Percentiles rank a stretch among this genome's conserved stretches.
These are phyloP conservation scores for Megaceryle torquata DNA, from an alignment of 2,113 vertebrate species.

Conservation along the genomic window DNA sequence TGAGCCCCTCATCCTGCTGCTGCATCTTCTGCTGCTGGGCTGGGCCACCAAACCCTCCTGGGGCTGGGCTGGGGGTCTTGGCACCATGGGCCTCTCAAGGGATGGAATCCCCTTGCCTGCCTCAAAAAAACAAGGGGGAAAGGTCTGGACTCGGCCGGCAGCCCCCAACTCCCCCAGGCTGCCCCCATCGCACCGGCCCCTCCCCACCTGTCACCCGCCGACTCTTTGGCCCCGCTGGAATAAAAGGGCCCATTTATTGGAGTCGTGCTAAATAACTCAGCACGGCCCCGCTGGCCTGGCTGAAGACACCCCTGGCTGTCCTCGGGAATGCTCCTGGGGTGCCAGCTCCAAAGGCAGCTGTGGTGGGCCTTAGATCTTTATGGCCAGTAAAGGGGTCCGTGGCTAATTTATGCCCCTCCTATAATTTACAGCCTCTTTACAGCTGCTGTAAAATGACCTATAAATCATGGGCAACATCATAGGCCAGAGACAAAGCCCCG, in stretches of 20 bases:
- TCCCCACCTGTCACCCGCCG: neutral
- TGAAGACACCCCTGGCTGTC: conserved; percentile 29
- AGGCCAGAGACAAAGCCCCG: conserved; percentile 7
- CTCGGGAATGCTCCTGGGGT: conserved; percentile 33
- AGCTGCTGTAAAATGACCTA: conserved; percentile 66
- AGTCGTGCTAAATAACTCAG: neutral
- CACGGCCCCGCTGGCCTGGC: neutral
- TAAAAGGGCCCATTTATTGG: conserved; percentile 48
- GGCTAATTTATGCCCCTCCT: conserved; percentile 69
- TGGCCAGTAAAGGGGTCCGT: conserved; percentile 64
- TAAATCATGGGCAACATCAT: conserved; percentile 59
- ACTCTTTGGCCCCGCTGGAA: neutral
- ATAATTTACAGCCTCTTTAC: conserved; percentile 71
- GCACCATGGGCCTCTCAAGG: accelerated
- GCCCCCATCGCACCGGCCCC: neutral
- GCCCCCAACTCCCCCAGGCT: neutral
- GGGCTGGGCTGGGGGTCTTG: neutral
- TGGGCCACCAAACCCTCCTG: neutral
- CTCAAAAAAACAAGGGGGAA: neutral
- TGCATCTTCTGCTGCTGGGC: neutral
- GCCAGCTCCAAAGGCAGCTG: conserved; percentile 53
- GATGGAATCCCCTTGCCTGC: no score
- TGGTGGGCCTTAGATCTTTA: conserved; percentile 66
- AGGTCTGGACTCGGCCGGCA: neutral
- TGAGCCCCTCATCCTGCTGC: accelerated